Evolutionary conservation across 2,888 invertebrate genomes (phyloP).

Genomic region (Hoplodrina blanda): DNA sequence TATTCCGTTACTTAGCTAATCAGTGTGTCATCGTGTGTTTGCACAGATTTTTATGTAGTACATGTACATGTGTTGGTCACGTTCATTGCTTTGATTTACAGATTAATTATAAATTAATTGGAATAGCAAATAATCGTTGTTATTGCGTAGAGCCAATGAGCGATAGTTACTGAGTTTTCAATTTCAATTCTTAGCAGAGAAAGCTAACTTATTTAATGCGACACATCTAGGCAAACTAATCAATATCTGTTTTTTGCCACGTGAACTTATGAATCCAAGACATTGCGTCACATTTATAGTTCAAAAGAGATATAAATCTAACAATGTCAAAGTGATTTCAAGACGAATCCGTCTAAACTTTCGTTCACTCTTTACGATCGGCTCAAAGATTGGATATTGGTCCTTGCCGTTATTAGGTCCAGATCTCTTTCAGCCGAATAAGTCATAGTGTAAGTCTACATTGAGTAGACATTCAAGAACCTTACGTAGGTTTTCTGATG

Average conservation of each 20-base stretch:
- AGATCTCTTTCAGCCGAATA: conserved; percentile 65
- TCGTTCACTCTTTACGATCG: conserved; percentile 63
- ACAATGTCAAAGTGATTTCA: conserved; percentile 67
- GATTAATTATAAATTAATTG: conserved; percentile 26
- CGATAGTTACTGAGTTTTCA: not conserved
- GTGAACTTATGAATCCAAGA: conserved; percentile 14
- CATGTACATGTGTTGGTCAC: conserved; percentile 28
- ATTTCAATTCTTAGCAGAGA: not conserved
- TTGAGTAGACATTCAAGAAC: conserved; percentile 53
- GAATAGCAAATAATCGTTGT: not conserved
- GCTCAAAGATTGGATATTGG: conserved; percentile 52
- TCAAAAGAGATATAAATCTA: conserved; percentile 61
- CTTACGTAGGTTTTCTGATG: conserved; percentile 63
- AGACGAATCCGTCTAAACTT: conserved; percentile 66
- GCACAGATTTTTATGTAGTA: conserved; percentile 51
- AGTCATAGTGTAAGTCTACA: conserved; percentile 57
- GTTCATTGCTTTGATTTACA: conserved; percentile 21
- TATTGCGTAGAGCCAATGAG: not conserved
- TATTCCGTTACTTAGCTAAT: conserved; percentile 80
- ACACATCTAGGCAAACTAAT: not conserved
- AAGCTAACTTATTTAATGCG: not conserved
- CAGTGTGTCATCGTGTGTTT: conserved; percentile 61
- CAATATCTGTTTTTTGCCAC: conserved; percentile 12
- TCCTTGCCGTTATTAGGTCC: conserved; percentile 60
- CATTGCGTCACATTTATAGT: conserved; percentile 13